These are phyloP conservation scores for Meloidogyne floridensis DNA, from an alignment of 1,140 invertebrate species.

Conservation along the genomic window DNA sequence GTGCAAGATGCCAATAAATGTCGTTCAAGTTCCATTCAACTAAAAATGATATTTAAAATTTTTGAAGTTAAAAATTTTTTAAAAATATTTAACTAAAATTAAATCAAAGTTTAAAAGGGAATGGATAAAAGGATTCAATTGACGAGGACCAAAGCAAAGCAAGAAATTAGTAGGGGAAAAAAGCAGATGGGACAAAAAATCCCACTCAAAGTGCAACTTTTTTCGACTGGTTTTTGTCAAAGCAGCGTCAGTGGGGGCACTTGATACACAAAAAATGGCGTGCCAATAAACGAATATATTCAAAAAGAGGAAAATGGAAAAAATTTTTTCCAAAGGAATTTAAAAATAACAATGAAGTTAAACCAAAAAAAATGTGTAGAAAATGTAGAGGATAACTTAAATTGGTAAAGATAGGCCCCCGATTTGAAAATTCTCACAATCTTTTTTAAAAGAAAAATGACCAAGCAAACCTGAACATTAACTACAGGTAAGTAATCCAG, in stretches of 20 bases:
- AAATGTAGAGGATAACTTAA: too few relatives aligned
- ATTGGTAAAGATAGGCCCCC: too few relatives aligned
- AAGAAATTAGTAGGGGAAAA: neutral
- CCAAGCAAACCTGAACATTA: too few relatives aligned
- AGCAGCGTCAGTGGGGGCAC: neutral
- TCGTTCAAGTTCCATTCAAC: conserved; percentile 15
- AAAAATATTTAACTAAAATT: neutral
- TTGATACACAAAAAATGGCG: neutral
- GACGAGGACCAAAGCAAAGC: neutral
- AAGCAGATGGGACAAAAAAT: neutral
- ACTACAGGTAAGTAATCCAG: too few relatives aligned
- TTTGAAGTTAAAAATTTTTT: neutral
- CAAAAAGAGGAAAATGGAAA: neutral
- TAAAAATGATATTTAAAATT: neutral
- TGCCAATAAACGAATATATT: conserved; percentile 6
- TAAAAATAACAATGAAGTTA: too few relatives aligned
- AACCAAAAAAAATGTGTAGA: too few relatives aligned
- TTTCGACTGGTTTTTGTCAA: neutral
- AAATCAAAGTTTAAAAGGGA: neutral
- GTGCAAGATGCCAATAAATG: conserved; percentile 27
- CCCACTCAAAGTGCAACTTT: neutral
- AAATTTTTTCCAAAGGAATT: too few relatives aligned
- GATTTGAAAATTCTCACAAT: too few relatives aligned
- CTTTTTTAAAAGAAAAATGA: too few relatives aligned
- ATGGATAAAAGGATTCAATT: neutral